Conservation (phyloP, 2,113 vertebrate species). For the Brachypodius melanocephalos region DNA sequence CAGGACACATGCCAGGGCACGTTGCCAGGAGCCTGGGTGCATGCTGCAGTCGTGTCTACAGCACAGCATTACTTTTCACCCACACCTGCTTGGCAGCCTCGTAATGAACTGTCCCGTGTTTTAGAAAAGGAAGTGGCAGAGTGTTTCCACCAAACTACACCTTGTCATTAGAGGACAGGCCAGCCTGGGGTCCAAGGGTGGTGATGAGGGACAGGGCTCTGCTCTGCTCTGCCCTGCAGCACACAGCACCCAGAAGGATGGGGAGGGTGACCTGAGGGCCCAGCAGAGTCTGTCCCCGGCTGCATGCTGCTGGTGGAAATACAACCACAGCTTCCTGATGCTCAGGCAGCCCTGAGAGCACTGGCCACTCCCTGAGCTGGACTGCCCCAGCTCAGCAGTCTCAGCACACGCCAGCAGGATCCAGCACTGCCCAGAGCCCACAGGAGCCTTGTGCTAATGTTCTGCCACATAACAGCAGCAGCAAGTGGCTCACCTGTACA, state of each 20-base stretch:
- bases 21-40: background rate
- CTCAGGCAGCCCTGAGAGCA: background rate
- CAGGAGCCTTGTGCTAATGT: background rate
- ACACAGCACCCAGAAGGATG: background rate
- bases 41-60: rapidly evolving
- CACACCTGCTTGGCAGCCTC: background rate
- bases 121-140: background rate
- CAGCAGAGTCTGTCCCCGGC: background rate
- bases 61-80: background rate
- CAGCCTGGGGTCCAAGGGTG: rapidly evolving
- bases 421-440: background rate
- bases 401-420: rapidly evolving
- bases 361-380: background rate
- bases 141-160: background rate
- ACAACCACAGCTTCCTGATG: background rate
- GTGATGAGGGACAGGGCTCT: background rate
- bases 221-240: background rate
- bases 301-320: background rate
- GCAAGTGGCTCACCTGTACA: rapidly evolving
- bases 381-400: background rate
- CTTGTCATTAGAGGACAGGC: rapidly evolving
- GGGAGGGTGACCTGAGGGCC: background rate
- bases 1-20: background rate
- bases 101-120: background rate
- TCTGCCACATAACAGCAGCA: background rate